These are phyloP conservation scores for Tapera naevia DNA, from an alignment of 2,797 vertebrate species.

Conservation along the genomic window DNA sequence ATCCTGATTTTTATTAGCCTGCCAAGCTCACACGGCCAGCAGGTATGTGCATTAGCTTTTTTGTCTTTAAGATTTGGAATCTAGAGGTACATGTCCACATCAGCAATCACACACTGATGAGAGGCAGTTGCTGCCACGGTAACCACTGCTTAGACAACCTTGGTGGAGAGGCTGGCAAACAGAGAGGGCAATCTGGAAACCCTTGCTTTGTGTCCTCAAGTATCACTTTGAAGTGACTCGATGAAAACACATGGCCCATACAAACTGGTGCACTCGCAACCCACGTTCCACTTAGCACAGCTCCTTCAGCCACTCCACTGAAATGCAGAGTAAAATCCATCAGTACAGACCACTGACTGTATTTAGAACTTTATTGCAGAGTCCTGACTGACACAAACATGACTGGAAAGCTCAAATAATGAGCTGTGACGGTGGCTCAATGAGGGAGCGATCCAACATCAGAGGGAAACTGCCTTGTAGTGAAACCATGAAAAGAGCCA, in stretches of 20 bases:
- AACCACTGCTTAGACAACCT: background rate
- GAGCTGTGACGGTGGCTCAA: background rate
- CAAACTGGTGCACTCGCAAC: background rate
- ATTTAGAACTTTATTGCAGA: background rate
- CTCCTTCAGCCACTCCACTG: background rate
- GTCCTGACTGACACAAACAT: background rate
- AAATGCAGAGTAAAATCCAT: background rate
- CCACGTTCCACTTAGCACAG: rapidly evolving
- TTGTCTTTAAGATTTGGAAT: background rate
- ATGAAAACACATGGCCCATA: background rate
- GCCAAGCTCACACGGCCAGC: background rate
- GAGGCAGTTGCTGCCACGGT: background rate
- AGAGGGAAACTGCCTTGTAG: background rate
- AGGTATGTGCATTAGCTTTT: background rate
- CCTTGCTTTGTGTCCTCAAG: background rate
- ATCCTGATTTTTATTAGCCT: background rate
- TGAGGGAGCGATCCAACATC: background rate
- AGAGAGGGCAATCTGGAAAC: background rate
- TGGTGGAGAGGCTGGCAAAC: background rate
- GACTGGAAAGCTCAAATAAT: background rate
- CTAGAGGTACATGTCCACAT: rapidly evolving
- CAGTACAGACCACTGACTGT: background rate
- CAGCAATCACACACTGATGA: rapidly evolving
- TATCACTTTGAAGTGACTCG: background rate
- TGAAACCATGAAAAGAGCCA: rapidly evolving